Conservation (phyloP, 1,140 invertebrate genomes). For the Bombus haemorrhoidalis region DNA sequence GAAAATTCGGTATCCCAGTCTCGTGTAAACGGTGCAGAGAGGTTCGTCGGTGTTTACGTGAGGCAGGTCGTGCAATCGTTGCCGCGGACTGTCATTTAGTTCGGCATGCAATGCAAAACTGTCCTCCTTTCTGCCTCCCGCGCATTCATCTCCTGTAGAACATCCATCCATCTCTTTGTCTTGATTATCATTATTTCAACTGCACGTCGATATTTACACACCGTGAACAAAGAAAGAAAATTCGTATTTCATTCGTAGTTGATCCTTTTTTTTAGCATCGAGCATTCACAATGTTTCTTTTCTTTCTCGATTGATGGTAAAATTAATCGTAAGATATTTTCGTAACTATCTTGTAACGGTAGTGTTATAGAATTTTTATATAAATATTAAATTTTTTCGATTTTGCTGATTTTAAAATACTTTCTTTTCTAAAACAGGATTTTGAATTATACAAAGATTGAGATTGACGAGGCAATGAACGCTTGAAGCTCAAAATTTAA, state of each 20-base stretch:
- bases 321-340: background rate
- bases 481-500: background rate
- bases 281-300: background rate
- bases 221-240: background rate
- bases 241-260: background rate
- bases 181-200: constrained; percentile 6
- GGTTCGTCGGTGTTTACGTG: constrained; percentile 21
- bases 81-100: constrained; percentile 21
- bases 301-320: background rate
- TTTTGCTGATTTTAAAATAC: background rate
- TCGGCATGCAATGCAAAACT: constrained; percentile 26
- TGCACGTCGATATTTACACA: background rate
- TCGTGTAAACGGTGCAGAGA: constrained; percentile 8
- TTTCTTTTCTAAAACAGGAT: background rate
- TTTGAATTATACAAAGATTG: background rate
- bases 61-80: constrained; percentile 20
- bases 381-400: background rate
- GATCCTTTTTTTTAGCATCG: no score
- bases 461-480: background rate
- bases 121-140: constrained; percentile 14
- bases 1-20: constrained; percentile 22
- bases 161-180: constrained; percentile 16
- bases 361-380: background rate
- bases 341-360: no score
- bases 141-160: background rate